Conservation (phyloP, 2,113 vertebrate genomes). For the Prunella himalayana region DNA sequence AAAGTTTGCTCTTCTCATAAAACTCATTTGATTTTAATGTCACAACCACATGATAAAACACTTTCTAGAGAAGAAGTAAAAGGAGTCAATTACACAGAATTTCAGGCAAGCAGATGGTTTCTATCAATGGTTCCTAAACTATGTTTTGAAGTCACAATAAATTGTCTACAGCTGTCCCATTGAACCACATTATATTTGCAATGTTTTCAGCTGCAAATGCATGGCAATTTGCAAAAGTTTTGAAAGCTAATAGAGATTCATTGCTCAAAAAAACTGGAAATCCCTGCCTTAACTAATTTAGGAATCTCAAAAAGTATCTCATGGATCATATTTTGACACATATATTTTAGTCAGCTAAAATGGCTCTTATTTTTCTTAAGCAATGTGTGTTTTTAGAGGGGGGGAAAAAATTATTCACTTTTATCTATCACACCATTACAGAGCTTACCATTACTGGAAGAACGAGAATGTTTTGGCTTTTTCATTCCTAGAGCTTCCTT, state of each 20-base stretch:
- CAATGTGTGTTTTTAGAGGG: background rate
- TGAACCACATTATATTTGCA: conserved; percentile 35
- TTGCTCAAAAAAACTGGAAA: conserved; percentile 14
- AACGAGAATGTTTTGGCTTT: conserved; percentile 74
- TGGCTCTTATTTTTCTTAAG: background rate
- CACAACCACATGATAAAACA: conserved; percentile 15
- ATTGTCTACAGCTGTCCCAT: conserved; percentile 62
- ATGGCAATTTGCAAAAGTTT: conserved; percentile 41
- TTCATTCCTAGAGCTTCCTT: conserved; percentile 79
- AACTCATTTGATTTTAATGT: conserved; percentile 5
- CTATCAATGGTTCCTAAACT: conserved; percentile 55
- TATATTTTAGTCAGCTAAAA: background rate
- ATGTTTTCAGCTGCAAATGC: conserved; percentile 29
- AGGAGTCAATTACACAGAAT: conserved; percentile 40
- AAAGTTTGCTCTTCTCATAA: background rate
- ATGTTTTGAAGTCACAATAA: conserved; percentile 60
- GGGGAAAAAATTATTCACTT: background rate
- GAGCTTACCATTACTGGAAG: conserved; percentile 73
- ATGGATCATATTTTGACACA: background rate
- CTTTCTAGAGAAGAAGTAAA: conserved; percentile 41
- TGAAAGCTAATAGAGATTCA: conserved; percentile 32
- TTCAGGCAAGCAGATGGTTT: conserved; percentile 56
- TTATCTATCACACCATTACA: background rate
- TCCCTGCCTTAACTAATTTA: background rate
- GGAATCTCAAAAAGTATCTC: background rate